Conservation (phyloP, 2,797 vertebrate genomes). For the Columba guinea region DNA sequence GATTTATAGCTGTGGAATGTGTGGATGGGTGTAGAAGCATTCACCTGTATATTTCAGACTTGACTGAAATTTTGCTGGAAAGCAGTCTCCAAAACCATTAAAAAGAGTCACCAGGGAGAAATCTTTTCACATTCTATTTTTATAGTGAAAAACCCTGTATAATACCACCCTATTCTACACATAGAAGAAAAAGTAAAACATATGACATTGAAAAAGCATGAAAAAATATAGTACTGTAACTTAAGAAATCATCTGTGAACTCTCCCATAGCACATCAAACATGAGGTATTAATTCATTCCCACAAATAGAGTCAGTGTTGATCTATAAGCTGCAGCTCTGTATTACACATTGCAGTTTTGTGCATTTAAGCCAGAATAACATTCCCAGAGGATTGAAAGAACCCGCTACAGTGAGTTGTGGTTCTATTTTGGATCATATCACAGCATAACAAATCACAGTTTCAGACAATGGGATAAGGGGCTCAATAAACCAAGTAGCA, state of each 20-base stretch:
- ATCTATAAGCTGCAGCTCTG: constrained; percentile 57
- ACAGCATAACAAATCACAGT: constrained; percentile 58
- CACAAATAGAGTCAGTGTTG: constrained; percentile 49
- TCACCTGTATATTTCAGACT: background rate
- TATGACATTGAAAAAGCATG: background rate
- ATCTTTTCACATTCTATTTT: background rate
- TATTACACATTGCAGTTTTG: constrained; percentile 56
- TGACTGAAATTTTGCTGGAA: background rate
- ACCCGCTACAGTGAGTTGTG: constrained; percentile 21
- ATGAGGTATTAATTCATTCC: constrained; percentile 53
- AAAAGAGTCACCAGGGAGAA: background rate
- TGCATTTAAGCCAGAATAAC: constrained; percentile 56
- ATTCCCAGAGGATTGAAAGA: constrained; percentile 52
- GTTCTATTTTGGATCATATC: constrained; percentile 46
- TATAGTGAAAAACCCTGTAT: background rate
- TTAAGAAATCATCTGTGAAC: constrained; percentile 46
- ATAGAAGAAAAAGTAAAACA: background rate
- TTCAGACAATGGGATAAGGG: constrained; percentile 40
- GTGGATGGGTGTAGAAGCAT: background rate
- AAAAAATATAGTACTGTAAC: constrained; percentile 23
- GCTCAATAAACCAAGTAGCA: constrained; percentile 42
- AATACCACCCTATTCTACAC: background rate
- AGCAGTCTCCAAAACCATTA: background rate
- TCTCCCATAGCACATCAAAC: constrained; percentile 40
- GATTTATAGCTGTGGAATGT: background rate